A percentile compares a stretch with the other conserved stretches of the same genome.
These are phyloP conservation scores for Saccostrea glomerata DNA, from an alignment of 1,140 invertebrate genomes.

Conservation along the genomic window DNA sequence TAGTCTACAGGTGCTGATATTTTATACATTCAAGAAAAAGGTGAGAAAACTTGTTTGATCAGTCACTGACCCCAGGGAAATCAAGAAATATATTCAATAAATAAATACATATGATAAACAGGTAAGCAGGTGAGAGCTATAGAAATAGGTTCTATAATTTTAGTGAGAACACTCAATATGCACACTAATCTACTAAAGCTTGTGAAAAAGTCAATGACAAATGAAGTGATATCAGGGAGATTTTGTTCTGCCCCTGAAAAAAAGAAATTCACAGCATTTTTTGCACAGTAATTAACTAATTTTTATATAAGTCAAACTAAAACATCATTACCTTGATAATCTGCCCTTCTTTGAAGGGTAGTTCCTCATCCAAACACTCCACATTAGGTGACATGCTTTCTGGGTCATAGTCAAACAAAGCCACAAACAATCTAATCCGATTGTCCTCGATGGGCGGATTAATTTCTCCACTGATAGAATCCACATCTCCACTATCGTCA, in stretches of 20 bases:
- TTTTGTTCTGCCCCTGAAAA: neutral
- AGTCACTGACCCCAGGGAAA: neutral
- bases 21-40: neutral
- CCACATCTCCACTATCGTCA: conserved; percentile 71
- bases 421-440: conserved; percentile 89
- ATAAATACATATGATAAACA: neutral
- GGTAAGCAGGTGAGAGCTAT: neutral
- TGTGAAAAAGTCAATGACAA: neutral
- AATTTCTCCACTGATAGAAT: conserved; percentile 75
- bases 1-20: neutral
- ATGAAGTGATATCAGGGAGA: neutral
- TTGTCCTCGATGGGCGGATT: conserved; percentile 73
- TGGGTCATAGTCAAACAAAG: conserved; percentile 98
- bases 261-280: neutral
- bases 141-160: neutral
- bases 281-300: neutral
- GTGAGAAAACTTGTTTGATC: neutral
- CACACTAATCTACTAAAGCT: neutral
- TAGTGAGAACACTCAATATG: neutral
- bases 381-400: conserved; percentile 99
- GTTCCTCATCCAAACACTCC: conserved; percentile 96
- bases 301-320: no score
- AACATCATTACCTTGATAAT: conserved; percentile 91
- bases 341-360: conserved; percentile 97
- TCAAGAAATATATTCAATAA: neutral